Evolutionary conservation across 2,113 vertebrate species (phyloP).

Genomic region (Trochalopteron elliotii): DNA sequence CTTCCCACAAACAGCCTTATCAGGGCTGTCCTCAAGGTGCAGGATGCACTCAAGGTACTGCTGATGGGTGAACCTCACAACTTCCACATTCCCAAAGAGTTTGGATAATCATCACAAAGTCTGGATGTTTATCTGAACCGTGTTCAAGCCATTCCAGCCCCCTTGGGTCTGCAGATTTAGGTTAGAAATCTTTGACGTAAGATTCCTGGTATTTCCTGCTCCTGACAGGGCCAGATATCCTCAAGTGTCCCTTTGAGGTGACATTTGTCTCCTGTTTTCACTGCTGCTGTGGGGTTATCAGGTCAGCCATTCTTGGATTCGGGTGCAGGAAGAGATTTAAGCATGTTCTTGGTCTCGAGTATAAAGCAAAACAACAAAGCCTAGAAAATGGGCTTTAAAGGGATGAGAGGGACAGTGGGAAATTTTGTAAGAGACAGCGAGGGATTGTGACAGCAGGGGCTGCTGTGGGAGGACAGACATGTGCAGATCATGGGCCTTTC

Average conservation of each 20-base stretch:
- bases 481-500: neutral
- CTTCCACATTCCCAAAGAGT: constrained; percentile 10
- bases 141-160: neutral
- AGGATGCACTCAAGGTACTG: neutral
- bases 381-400: neutral
- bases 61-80: neutral
- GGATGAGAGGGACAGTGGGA: neutral
- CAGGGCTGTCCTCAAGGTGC: neutral
- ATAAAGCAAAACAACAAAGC: constrained; percentile 9
- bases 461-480: neutral
- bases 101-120: constrained; percentile 36
- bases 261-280: constrained; percentile 41
- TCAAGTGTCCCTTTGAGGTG: constrained; percentile 29
- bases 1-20: neutral
- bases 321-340: constrained; percentile 33
- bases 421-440: neutral
- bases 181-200: constrained; percentile 24
- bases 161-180: neutral
- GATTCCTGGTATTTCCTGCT: constrained; percentile 46
- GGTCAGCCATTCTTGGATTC: neutral
- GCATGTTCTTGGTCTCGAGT: neutral
- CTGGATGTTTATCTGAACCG: constrained; percentile 43
- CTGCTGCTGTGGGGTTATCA: neutral
- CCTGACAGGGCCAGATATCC: constrained; percentile 20
- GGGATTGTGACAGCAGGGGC: neutral